These are phyloP conservation scores for Morelia viridis DNA, from an alignment of 2,797 vertebrate genomes.

Conservation along the genomic window DNA sequence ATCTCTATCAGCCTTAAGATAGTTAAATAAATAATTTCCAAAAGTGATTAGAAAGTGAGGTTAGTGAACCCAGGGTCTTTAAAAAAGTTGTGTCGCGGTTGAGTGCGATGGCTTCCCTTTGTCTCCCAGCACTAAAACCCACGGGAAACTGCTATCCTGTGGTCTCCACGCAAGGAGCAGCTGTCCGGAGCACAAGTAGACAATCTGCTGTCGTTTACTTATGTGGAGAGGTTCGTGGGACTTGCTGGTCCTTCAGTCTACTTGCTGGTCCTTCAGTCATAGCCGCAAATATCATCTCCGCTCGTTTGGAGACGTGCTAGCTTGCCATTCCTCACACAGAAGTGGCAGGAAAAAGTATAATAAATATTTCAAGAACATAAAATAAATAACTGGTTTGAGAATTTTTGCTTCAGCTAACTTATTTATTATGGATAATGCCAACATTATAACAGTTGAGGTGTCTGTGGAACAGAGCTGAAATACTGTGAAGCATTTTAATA, in stretches of 20 bases:
- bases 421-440: neutral
- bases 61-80: neutral
- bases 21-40: neutral
- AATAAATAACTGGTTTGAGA: neutral
- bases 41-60: neutral
- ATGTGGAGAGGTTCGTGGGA: neutral
- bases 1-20: neutral
- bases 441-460: neutral
- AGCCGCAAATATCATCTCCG: rapidly evolving
- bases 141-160: too few species aligned
- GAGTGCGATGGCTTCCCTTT: neutral
- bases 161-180: too few species aligned
- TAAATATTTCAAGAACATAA: neutral
- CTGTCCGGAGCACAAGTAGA: too few species aligned
- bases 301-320: neutral
- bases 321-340: neutral
- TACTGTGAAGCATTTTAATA: neutral
- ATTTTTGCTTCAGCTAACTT: neutral
- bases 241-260: too few species aligned
- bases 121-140: neutral
- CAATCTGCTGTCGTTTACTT: neutral
- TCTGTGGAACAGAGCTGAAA: neutral
- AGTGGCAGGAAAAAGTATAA: neutral
- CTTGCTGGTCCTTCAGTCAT: neutral
- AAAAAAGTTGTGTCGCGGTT: neutral